A percentile compares a stretch with the other conserved stretches of the same genome.
Evolutionary conservation across 2,113 vertebrate genomes (phyloP).

Genomic region (Panthera uncia): DNA sequence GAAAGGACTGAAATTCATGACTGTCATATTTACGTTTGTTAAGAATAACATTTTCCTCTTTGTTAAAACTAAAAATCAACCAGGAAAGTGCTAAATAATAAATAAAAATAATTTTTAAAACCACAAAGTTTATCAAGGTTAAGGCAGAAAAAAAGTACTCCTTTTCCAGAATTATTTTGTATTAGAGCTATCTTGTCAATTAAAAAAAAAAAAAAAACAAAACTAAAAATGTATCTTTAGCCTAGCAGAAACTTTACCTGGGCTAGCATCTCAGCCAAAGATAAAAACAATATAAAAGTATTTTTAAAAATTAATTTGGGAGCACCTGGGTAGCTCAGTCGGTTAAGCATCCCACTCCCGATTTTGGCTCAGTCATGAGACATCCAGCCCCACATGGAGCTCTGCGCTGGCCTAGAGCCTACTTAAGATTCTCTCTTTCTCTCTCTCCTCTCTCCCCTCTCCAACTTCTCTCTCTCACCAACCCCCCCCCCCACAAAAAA

Average conservation of each 20-base stretch:
- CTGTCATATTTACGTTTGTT: neutral
- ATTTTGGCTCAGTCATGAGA: too few species aligned
- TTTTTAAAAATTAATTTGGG: neutral
- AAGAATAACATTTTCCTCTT: neutral
- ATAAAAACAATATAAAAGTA: neutral
- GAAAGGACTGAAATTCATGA: neutral
- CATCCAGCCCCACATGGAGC: too few species aligned
- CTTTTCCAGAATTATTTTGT: neutral
- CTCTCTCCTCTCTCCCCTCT: too few species aligned
- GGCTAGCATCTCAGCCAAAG: neutral
- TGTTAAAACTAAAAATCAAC: neutral
- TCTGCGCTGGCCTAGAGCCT: too few species aligned
- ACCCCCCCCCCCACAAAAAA: too few species aligned
- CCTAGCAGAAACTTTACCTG: neutral
- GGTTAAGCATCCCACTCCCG: accelerated
- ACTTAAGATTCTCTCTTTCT: too few species aligned
- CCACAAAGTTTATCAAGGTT: neutral
- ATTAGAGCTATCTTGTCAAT: neutral
- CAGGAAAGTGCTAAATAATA: neutral
- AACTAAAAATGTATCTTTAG: neutral
- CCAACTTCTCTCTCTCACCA: too few species aligned
- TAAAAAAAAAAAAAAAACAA: neutral
- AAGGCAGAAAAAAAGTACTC: neutral
- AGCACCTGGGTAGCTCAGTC: too few species aligned
- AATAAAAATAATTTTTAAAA: neutral